A percentile compares a stretch with the other conserved stretches of the same genome.
These are phyloP conservation scores for Microcebus griseorufus DNA, from an alignment of 2,113 vertebrate species.

Conservation along the genomic window DNA sequence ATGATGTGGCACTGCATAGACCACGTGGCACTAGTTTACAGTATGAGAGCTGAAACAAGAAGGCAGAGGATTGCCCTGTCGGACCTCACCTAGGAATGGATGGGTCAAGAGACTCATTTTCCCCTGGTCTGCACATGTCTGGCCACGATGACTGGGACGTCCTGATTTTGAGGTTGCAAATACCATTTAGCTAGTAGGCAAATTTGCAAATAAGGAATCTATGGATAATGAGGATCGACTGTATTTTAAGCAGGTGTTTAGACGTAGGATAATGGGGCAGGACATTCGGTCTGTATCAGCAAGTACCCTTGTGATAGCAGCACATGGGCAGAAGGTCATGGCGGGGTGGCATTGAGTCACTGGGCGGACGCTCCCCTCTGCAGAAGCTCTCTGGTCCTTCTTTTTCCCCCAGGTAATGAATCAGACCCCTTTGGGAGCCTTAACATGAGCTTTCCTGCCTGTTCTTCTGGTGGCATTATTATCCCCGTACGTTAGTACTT, in stretches of 20 bases:
- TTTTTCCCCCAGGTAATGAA: too few species aligned
- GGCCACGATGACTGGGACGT: not conserved
- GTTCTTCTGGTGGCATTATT: fast-evolving
- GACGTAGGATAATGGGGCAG: not conserved
- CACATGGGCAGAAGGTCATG: not conserved
- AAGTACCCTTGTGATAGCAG: not conserved
- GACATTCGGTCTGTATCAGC: not conserved
- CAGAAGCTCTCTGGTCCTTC: not conserved
- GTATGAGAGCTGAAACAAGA: not conserved
- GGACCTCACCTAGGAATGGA: not conserved
- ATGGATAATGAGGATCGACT: not conserved
- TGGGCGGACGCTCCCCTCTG: too few species aligned
- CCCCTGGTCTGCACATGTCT: not conserved
- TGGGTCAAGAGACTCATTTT: too few species aligned
- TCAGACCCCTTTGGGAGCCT: too few species aligned
- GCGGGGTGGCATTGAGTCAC: not conserved
- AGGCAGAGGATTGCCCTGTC: not conserved
- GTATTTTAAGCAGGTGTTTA: not conserved
- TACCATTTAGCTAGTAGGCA: not conserved
- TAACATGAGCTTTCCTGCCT: too few species aligned
- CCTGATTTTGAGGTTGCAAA: not conserved
- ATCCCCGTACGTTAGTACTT: not conserved
- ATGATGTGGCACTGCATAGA: not conserved
- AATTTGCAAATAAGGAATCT: not conserved
- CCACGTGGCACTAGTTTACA: not conserved